A percentile compares a stretch with the other conserved stretches of the same genome.
Evolutionary conservation across 35 echinoderm and acorn worm species (phyloP).

Genomic region (Holothuria glaberrima): DNA sequence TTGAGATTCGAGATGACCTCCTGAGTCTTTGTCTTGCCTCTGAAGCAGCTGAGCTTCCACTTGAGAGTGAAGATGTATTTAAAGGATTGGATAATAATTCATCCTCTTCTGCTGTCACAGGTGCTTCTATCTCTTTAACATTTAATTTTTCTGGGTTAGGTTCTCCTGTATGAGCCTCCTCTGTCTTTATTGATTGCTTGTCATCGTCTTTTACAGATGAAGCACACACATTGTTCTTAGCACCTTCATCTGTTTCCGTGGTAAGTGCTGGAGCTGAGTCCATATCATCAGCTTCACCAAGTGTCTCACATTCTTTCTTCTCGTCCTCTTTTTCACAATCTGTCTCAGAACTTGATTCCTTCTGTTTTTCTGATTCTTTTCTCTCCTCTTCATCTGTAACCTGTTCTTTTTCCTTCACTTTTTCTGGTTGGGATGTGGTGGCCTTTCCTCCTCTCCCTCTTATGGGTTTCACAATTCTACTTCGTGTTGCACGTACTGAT

Average conservation of each 20-base stretch:
- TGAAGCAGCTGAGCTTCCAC: neutral
- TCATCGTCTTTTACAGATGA: no score
- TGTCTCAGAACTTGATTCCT: no score
- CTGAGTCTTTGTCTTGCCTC: neutral
- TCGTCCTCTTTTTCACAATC: neutral
- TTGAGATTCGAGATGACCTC: neutral
- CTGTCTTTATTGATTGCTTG: no score
- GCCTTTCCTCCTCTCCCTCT: slow-evolving; percentile 11
- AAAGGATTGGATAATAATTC: no score
- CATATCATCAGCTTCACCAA: neutral
- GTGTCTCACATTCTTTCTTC: neutral
- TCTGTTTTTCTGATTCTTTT: neutral
- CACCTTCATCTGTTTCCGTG: neutral
- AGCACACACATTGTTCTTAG: no score
- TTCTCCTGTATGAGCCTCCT: no score
- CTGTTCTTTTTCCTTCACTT: neutral
- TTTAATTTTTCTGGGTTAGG: no score
- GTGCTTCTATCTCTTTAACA: no score
- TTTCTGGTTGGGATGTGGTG: neutral
- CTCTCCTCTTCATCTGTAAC: neutral
- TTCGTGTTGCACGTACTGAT: neutral
- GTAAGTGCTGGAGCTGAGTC: slow-evolving; percentile 3
- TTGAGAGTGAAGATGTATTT: no score
- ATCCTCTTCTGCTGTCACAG: no score
- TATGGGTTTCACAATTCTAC: slow-evolving; percentile 23